Conservation (phyloP, 2,113 vertebrate genomes). For the Columba livia region DNA sequence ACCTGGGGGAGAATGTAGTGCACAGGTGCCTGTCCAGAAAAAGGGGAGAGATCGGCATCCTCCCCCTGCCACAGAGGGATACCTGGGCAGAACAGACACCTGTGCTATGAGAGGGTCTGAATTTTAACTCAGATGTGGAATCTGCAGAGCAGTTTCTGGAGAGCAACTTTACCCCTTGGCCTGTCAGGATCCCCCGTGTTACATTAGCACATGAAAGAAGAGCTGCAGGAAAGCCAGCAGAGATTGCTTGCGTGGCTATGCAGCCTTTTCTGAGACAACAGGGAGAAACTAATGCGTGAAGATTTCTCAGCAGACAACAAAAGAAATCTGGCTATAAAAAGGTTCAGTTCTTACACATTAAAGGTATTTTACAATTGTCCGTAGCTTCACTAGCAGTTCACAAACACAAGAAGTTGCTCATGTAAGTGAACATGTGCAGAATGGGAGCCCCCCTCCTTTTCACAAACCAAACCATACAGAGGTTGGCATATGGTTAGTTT, state of each 20-base stretch:
- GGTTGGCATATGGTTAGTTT: neutral
- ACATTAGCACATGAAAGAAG: neutral
- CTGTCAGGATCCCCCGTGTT: neutral
- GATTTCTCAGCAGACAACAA: slow-evolving; percentile 26
- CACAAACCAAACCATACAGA: neutral
- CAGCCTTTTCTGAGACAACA: neutral
- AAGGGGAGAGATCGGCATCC: neutral
- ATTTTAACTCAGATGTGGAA: neutral
- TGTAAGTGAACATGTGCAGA: neutral
- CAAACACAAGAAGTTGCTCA: neutral
- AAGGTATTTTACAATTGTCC: neutral
- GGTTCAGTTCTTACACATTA: neutral
- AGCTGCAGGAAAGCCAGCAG: neutral
- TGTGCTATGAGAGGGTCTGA: neutral
- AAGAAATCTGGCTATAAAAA: neutral
- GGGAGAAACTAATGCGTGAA: neutral
- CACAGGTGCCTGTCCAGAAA: rapidly evolving
- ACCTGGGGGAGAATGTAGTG: rapidly evolving
- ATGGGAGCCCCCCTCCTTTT: neutral
- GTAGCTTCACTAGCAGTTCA: neutral
- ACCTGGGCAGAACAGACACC: neutral
- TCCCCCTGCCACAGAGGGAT: neutral
- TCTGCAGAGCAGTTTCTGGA: neutral
- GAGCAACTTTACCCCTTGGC: neutral
- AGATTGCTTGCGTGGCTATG: neutral